Percentiles rank a stretch among this genome's conserved stretches.
These are phyloP conservation scores for Cheilosia urbana DNA, from an alignment of 2,888 invertebrate species.

Conservation along the genomic window DNA sequence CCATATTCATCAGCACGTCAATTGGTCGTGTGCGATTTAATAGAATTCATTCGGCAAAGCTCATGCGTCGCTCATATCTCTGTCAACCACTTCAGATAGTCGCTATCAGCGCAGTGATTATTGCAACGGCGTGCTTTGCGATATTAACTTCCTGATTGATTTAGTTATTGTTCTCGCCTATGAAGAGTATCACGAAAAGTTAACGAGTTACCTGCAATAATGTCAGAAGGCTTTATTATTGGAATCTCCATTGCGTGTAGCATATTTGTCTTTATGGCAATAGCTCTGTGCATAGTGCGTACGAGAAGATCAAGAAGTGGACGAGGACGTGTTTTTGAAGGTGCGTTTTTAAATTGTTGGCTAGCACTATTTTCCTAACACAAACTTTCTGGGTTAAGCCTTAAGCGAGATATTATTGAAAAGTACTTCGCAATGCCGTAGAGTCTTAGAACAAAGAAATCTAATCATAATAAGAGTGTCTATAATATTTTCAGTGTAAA, in stretches of 20 bases:
- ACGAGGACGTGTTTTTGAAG: slow-evolving; percentile 42
- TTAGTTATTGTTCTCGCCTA: background rate
- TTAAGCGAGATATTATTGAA: too few relatives aligned
- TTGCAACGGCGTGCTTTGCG: background rate
- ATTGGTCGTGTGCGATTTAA: too few relatives aligned
- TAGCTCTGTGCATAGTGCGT: slow-evolving; percentile 22
- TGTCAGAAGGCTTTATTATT: slow-evolving; percentile 16
- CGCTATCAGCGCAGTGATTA: background rate
- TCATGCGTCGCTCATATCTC: background rate
- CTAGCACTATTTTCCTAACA: too few relatives aligned
- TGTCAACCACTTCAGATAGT: background rate
- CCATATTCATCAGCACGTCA: too few relatives aligned
- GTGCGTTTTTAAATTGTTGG: slow-evolving; percentile 1
- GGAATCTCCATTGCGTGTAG: slow-evolving; percentile 20
- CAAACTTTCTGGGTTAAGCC: too few relatives aligned
- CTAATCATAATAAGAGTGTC: too few relatives aligned
- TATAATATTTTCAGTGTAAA: too few relatives aligned
- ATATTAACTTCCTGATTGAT: background rate
- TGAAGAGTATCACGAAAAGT: background rate
- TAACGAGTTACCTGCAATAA: background rate
- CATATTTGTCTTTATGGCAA: slow-evolving; percentile 41
- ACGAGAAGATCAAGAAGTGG: background rate
- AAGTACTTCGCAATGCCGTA: too few relatives aligned
- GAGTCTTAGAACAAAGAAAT: too few relatives aligned
- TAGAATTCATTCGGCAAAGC: background rate